These are phyloP conservation scores for Lucilia cuprina DNA, from an alignment of 1,140 invertebrate species.

Conservation along the genomic window DNA sequence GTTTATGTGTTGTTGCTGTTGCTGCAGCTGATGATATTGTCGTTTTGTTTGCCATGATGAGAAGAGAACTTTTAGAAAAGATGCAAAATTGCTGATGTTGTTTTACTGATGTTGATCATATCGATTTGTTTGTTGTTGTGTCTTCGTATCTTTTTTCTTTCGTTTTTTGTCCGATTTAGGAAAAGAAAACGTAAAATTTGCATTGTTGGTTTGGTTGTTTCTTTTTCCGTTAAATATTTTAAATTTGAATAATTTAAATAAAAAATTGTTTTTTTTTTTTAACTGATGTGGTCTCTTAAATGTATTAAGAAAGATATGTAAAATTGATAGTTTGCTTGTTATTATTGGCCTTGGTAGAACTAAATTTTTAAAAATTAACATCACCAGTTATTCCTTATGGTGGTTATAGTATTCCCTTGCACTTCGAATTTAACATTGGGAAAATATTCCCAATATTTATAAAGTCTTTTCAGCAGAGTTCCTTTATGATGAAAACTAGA, in stretches of 20 bases:
- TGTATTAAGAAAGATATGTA: too few relatives aligned
- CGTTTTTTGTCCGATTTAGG: background rate
- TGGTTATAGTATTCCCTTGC: too few relatives aligned
- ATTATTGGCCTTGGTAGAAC: too few relatives aligned
- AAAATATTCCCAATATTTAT: too few relatives aligned
- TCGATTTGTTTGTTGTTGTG: conserved; percentile 20
- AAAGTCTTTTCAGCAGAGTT: too few relatives aligned
- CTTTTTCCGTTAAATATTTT: background rate
- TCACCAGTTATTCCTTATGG: too few relatives aligned
- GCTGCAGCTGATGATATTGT: background rate
- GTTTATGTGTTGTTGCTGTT: background rate
- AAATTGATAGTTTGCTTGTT: too few relatives aligned
- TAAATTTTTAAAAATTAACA: too few relatives aligned
- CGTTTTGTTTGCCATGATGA: background rate
- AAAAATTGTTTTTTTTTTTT: background rate
- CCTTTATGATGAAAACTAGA: too few relatives aligned
- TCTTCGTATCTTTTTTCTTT: background rate
- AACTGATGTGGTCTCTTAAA: background rate
- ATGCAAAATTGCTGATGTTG: conserved; percentile 22
- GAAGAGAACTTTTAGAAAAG: conserved; percentile 7
- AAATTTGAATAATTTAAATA: conserved; percentile 4
- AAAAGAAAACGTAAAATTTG: background rate
- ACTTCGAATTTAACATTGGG: too few relatives aligned
- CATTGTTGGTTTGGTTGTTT: background rate
- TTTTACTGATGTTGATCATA: conserved; percentile 21